Evolutionary conservation across 2,888 invertebrate species (phyloP).

Genomic region (Acholoe squamosa): DNA sequence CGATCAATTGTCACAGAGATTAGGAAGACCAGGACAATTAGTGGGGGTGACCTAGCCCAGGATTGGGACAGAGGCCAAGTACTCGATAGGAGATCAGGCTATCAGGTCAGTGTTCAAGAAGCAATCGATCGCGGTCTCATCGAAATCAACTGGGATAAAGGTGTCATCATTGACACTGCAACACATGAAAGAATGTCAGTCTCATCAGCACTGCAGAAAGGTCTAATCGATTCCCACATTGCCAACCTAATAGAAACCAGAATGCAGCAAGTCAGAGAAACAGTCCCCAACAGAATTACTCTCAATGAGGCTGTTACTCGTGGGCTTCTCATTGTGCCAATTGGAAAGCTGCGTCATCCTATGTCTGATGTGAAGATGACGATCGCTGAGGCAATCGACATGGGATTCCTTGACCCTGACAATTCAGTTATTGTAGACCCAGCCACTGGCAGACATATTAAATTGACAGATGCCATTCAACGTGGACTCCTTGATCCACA

Average conservation of each 20-base stretch:
- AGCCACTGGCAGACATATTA: constrained; percentile 89
- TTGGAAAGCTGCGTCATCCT: constrained; percentile 71
- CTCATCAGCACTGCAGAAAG: constrained; percentile 94
- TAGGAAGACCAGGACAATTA: background rate
- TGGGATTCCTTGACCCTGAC: constrained; percentile 70
- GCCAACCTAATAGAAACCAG: constrained; percentile 69
- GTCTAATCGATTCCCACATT: constrained; percentile 90
- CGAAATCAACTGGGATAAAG: constrained; percentile 83
- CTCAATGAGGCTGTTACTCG: constrained; percentile 71
- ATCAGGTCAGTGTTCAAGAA: constrained; percentile 90
- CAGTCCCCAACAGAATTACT: constrained; percentile 64
- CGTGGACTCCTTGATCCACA: constrained; percentile 94
- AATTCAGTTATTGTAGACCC: constrained; percentile 83
- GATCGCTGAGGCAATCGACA: constrained; percentile 89
- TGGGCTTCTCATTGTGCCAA: constrained; percentile 71
- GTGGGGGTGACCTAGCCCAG: background rate
- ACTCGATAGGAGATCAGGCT: constrained; percentile 32
- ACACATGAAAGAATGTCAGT: constrained; percentile 89
- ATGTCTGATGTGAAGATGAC: constrained; percentile 85
- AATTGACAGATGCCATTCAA: constrained; percentile 95
- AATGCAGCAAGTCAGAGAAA: constrained; percentile 55
- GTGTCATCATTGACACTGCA: constrained; percentile 87
- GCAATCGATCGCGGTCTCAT: constrained; percentile 91
- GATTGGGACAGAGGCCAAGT: constrained; percentile 75
- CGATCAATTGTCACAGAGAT: background rate